Evolutionary conservation across 2,888 invertebrate species (phyloP).

Genomic region (Lasiommata megera): DNA sequence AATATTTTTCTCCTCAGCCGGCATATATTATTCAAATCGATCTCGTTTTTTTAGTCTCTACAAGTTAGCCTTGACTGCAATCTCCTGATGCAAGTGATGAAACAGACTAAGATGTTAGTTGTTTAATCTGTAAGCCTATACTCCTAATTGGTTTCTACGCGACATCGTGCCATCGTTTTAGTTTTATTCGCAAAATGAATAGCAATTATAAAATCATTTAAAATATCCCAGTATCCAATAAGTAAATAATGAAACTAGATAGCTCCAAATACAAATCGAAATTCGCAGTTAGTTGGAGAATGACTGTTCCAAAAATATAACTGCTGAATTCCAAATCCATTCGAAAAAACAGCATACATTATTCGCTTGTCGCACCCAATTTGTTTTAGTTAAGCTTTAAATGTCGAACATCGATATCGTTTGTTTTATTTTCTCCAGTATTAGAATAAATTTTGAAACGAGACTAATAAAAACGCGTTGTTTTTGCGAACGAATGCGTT

Average conservation of each 20-base stretch:
- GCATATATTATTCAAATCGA: too few species aligned
- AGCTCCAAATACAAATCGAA: neutral
- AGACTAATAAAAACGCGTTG: neutral
- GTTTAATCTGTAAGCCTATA: too few species aligned
- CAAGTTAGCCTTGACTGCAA: too few species aligned
- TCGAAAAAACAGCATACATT: conserved; percentile 13
- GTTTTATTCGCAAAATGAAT: too few species aligned
- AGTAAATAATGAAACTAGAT: neutral
- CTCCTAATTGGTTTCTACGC: too few species aligned
- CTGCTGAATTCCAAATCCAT: neutral
- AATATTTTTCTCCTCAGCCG: too few species aligned
- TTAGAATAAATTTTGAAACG: conserved; percentile 17
- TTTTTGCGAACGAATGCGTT: neutral
- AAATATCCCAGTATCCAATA: too few species aligned
- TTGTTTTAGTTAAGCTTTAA: conserved; percentile 15
- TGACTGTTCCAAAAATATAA: neutral
- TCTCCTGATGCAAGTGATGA: too few species aligned
- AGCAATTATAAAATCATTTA: too few species aligned
- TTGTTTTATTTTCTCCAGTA: conserved; percentile 5
- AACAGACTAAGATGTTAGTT: too few species aligned
- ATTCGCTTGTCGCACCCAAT: conserved; percentile 10
- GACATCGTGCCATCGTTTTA: too few species aligned
- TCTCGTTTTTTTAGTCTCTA: too few species aligned
- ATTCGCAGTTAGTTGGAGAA: neutral
- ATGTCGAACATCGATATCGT: conserved; percentile 8